Conservation (phyloP, 2,888 invertebrate species). For the Morpho deidamia region DNA sequence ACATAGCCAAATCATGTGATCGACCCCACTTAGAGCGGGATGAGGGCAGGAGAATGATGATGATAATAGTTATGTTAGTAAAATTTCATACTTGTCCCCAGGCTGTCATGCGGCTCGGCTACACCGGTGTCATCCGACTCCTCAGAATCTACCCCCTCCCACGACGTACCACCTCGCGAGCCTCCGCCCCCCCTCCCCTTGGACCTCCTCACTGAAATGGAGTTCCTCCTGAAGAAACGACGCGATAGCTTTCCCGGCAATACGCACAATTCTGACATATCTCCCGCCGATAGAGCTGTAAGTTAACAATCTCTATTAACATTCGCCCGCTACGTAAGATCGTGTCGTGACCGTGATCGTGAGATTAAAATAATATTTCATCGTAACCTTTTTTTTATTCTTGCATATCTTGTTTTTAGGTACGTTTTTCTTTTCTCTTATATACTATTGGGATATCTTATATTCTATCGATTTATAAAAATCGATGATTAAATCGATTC, state of each 20-base stretch:
- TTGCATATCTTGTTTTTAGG: too few species aligned
- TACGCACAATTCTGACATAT: constrained; percentile 43
- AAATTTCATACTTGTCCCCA: constrained; percentile 20
- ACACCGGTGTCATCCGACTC: constrained; percentile 67
- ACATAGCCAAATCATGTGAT: too few species aligned
- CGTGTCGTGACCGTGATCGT: neutral
- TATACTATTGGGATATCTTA: too few species aligned
- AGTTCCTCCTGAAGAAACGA: constrained; percentile 53
- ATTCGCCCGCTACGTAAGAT: neutral
- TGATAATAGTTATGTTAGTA: too few species aligned
- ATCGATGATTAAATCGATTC: too few species aligned
- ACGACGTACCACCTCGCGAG: constrained; percentile 42
- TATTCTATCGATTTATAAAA: too few species aligned
- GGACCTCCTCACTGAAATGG: constrained; percentile 68
- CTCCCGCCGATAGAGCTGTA: constrained; percentile 58
- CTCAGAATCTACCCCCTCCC: constrained; percentile 52
- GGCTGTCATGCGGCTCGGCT: constrained; percentile 65
- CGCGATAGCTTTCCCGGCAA: constrained; percentile 55
- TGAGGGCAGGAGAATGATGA: too few species aligned
- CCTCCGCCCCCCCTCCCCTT: constrained; percentile 50
- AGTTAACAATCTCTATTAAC: constrained; percentile 31
- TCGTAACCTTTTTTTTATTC: too few species aligned
- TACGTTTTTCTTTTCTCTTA: too few species aligned
- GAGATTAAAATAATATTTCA: too few species aligned
- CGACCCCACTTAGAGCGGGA: too few species aligned